phyloP scores from a whole-genome alignment of 2,797 vertebrate genomes.

The Ibycter americanus region DNA sequence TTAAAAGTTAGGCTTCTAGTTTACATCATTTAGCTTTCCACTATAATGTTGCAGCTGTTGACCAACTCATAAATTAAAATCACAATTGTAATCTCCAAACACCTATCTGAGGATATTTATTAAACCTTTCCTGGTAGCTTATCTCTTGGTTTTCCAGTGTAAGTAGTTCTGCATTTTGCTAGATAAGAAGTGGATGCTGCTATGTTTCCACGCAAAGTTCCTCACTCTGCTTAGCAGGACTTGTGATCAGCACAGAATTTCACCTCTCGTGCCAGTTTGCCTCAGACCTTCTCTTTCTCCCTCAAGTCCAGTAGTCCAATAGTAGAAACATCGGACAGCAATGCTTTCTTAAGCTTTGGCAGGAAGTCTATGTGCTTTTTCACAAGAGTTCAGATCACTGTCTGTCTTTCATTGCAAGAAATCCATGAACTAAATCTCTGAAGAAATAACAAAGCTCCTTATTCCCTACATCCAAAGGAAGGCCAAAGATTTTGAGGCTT shows the following conservation, averaged over 20 bases:
- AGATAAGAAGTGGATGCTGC: background rate
- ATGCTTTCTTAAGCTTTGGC: background rate
- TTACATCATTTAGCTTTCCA: background rate
- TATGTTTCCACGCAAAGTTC: background rate
- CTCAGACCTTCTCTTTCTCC: background rate
- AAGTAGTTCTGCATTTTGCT: background rate
- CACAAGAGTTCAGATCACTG: background rate
- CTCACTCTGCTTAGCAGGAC: background rate
- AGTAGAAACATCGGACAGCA: background rate
- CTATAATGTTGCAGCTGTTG: background rate
- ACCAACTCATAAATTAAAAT: background rate
- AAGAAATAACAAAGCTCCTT: background rate
- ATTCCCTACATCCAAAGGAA: background rate
- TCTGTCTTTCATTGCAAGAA: background rate
- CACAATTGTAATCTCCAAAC: background rate
- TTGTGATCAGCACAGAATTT: background rate
- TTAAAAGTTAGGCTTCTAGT: background rate
- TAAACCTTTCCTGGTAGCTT: background rate
- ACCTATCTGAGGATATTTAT: background rate
- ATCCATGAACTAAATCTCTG: background rate
- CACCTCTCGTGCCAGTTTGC: background rate
- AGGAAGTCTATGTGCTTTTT: background rate
- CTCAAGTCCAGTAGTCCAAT: background rate
- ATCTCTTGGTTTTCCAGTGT: background rate
- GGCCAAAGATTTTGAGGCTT: background rate